Evolutionary conservation across 1,140 invertebrate species (phyloP).

Genomic region (Drosophila virilis): DNA sequence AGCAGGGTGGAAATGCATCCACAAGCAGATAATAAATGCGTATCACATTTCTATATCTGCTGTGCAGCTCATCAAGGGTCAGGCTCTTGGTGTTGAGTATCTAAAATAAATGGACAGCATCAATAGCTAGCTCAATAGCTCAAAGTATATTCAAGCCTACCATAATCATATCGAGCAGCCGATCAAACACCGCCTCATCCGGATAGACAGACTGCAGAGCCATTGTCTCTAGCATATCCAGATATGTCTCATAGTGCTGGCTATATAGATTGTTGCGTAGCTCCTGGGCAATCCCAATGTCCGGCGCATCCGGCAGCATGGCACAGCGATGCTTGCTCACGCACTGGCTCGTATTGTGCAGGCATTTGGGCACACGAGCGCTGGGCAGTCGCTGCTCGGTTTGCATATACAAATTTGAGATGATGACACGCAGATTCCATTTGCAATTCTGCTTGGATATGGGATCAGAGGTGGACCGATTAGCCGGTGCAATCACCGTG

Average conservation of each 20-base stretch:
- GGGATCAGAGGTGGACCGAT: not conserved
- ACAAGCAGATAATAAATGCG: slow-evolving; percentile 52
- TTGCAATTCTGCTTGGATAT: slow-evolving; percentile 36
- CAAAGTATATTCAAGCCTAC: slow-evolving; percentile 15
- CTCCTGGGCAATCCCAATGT: slow-evolving; percentile 39
- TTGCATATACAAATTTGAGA: slow-evolving; percentile 67
- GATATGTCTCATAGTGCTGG: slow-evolving; percentile 63
- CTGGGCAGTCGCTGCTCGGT: slow-evolving; percentile 52
- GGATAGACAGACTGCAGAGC: slow-evolving; percentile 60
- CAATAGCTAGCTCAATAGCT: not conserved
- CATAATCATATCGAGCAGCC: slow-evolving; percentile 62
- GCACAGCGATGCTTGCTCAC: slow-evolving; percentile 53
- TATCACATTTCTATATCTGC: slow-evolving; percentile 51
- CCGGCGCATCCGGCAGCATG: slow-evolving; percentile 60
- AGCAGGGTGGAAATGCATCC: slow-evolving; percentile 68
- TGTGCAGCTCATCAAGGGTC: slow-evolving; percentile 35
- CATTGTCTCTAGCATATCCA: slow-evolving; percentile 60
- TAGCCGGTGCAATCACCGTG: slow-evolving; percentile 2
- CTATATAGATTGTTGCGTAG: slow-evolving; percentile 50
- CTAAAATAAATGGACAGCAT: slow-evolving; percentile 8
- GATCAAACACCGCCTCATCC: slow-evolving; percentile 52
- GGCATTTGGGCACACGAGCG: slow-evolving; percentile 55
- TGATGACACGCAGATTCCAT: slow-evolving; percentile 54
- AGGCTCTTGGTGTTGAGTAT: slow-evolving; percentile 52
- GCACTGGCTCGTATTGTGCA: slow-evolving; percentile 55